These are phyloP conservation scores for Cephalopterus ornatus DNA, from an alignment of 2,113 vertebrate species.

Conservation along the genomic window DNA sequence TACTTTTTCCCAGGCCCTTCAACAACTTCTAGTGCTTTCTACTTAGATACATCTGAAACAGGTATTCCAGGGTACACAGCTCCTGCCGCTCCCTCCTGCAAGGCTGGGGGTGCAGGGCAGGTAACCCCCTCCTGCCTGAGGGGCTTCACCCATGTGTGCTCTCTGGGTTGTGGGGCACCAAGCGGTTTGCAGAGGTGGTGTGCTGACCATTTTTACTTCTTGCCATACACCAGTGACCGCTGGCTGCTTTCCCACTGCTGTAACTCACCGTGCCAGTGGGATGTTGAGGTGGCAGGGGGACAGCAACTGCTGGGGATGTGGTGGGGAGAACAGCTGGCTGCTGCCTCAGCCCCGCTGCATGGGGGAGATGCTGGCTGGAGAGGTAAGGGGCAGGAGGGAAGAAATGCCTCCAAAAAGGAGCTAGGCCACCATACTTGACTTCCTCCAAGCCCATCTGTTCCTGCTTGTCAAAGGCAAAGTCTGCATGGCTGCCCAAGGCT, in stretches of 20 bases:
- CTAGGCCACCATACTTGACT: background rate
- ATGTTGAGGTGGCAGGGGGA: background rate
- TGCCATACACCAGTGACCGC: background rate
- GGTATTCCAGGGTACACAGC: fast-evolving
- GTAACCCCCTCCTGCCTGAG: background rate
- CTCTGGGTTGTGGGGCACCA: fast-evolving
- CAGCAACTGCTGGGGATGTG: background rate
- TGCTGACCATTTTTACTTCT: background rate
- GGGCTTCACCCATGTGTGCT: background rate
- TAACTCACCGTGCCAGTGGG: fast-evolving
- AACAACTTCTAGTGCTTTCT: background rate
- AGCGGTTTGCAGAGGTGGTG: background rate
- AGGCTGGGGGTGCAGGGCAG: background rate
- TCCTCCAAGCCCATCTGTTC: background rate
- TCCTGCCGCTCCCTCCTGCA: background rate
- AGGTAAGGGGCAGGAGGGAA: background rate
- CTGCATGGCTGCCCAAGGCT: background rate
- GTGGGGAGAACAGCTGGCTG: background rate
- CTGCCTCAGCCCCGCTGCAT: background rate
- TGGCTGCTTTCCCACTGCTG: background rate
- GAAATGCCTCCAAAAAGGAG: background rate
- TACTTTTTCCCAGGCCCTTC: background rate
- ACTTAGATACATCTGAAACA: background rate
- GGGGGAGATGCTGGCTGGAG: background rate
- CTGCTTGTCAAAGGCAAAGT: background rate